phyloP scores from a whole-genome alignment of 1,140 invertebrate species.

The Drosophila triauraria region DNA sequence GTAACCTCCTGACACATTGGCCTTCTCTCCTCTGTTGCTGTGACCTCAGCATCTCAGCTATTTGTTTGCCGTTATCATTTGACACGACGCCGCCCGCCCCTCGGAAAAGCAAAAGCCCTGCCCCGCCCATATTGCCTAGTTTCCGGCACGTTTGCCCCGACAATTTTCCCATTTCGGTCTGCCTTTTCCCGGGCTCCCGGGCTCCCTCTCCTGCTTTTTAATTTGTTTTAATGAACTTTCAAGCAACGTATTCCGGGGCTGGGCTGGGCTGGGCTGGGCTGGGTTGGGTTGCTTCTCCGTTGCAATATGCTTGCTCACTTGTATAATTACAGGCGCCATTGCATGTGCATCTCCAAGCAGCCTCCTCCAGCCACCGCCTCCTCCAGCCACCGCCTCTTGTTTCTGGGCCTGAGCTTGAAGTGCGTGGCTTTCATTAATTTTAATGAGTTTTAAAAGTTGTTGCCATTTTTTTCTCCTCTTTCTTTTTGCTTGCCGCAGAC shows the following conservation, averaged over 20 bases:
- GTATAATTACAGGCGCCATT: conserved; percentile 81
- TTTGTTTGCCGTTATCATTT: conserved; percentile 56
- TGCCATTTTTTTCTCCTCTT: conserved; percentile 58
- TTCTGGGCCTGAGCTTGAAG: conserved; percentile 57
- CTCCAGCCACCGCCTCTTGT: conserved; percentile 8
- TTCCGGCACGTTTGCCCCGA: conserved; percentile 69
- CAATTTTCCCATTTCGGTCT: conserved; percentile 65
- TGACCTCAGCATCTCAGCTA: conserved; percentile 11
- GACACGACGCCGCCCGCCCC: conserved; percentile 8
- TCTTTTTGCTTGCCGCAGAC: conserved; percentile 8
- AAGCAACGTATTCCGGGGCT: conserved; percentile 55
- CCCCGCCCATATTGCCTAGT: conserved; percentile 52
- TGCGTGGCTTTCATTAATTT: conserved; percentile 83
- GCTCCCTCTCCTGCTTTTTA: conserved; percentile 54
- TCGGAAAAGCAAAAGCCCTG: not conserved
- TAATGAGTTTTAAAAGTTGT: conserved; percentile 83
- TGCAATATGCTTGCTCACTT: conserved; percentile 81
- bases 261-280: not conserved
- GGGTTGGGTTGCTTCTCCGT: conserved; percentile 6
- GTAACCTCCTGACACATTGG: conserved; percentile 60
- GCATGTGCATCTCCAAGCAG: conserved; percentile 50
- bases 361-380: not conserved
- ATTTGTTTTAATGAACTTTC: conserved; percentile 83
- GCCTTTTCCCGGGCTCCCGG: conserved; percentile 50
- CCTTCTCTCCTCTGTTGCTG: conserved; percentile 25